A percentile compares a stretch with the other conserved stretches of the same genome.
phyloP scores from a whole-genome alignment of 2,888 invertebrate species.

The Apodemia mormo region DNA sequence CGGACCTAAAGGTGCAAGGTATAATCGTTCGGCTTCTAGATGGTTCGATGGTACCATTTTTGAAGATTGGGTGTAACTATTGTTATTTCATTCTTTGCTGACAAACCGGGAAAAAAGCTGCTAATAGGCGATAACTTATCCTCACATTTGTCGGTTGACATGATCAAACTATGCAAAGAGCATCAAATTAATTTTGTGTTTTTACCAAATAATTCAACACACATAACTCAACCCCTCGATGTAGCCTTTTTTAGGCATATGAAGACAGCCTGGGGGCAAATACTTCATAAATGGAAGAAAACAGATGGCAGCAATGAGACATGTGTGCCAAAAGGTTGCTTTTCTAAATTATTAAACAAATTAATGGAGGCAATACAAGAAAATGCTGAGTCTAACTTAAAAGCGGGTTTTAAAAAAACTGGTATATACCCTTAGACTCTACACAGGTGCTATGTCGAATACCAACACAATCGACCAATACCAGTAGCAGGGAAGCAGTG shows the following conservation, averaged over 20 bases:
- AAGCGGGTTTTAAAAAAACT: constrained; percentile 19
- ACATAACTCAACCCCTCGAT: constrained; percentile 13
- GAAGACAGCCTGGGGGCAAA: constrained; percentile 17
- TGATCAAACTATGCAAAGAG: constrained; percentile 9
- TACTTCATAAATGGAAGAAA: constrained; percentile 21
- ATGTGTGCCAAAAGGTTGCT: constrained; percentile 21
- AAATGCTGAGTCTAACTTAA: constrained; percentile 13
- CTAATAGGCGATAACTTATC: constrained; percentile 3
- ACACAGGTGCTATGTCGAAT: constrained; percentile 19
- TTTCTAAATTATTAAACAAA: constrained; percentile 18
- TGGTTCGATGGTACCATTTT: constrained; percentile 44
- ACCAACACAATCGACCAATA: constrained; percentile 1
- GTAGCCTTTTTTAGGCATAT: constrained; percentile 15
- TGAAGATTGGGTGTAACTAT: constrained; percentile 21
- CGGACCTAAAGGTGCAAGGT: constrained; percentile 36
- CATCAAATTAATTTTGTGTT: constrained; percentile 14
- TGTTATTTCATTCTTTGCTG: constrained; percentile 10
- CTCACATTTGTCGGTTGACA: constrained; percentile 5
- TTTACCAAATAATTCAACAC: constrained; percentile 7
- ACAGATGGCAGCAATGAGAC: constrained; percentile 19
- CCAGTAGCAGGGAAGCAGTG: too few relatives aligned
- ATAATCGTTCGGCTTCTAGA: constrained; percentile 51
- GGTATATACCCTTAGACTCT: constrained; percentile 14
- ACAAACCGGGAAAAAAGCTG: neutral
- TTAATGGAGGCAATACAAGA: constrained; percentile 19